phyloP scores from a whole-genome alignment of 2,888 invertebrate species.

The Coenonympha arcania region DNA sequence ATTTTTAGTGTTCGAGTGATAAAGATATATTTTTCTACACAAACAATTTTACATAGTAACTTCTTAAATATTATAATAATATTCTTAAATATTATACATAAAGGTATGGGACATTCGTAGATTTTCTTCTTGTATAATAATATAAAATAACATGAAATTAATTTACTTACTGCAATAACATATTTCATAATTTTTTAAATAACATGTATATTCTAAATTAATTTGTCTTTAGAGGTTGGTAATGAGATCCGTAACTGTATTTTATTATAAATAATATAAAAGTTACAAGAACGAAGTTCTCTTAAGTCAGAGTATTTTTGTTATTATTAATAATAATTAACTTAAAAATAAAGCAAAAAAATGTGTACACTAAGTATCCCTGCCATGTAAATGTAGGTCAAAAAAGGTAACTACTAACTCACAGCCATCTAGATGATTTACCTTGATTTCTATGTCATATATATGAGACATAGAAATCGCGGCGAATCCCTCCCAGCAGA shows the following conservation, averaged over 20 bases:
- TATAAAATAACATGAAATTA: too few relatives aligned
- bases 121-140: background rate
- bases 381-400: too few relatives aligned
- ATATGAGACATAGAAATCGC: too few relatives aligned
- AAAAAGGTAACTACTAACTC: too few relatives aligned
- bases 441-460: too few relatives aligned
- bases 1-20: constrained; percentile 22
- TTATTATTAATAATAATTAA: background rate
- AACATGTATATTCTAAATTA: background rate
- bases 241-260: background rate
- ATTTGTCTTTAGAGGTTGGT: background rate
- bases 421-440: too few relatives aligned
- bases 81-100: background rate
- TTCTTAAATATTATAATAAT: background rate
- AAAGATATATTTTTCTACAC: constrained; percentile 48
- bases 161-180: too few relatives aligned
- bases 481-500: too few relatives aligned
- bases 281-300: background rate
- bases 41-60: constrained; percentile 30
- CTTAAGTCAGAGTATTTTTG: background rate
- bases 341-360: too few relatives aligned
- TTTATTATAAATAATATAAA: background rate
- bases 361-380: too few relatives aligned
- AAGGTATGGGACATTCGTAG: background rate
- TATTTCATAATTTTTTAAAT: too few relatives aligned